phyloP scores from a whole-genome alignment of 1,140 invertebrate genomes.

The Aleiodes sp. region DNA sequence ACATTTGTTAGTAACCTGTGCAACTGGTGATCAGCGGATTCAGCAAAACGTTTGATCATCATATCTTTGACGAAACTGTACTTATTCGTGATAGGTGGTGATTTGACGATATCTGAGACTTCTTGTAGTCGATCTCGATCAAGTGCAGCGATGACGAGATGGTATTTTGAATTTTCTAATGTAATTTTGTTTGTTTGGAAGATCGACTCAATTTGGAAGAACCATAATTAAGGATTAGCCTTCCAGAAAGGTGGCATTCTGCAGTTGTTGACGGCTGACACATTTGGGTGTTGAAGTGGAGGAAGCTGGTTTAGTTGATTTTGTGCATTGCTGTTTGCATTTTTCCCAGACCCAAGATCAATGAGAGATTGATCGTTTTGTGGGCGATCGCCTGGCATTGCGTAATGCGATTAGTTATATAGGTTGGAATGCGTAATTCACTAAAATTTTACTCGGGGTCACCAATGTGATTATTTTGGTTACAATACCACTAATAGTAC shows the following conservation, averaged over 20 bases:
- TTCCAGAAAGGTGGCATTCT: constrained; percentile 45
- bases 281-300: no score
- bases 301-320: no score
- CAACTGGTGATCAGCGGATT: constrained; percentile 22
- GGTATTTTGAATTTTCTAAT: constrained; percentile 37
- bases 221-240: constrained; percentile 43
- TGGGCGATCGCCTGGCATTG: no score
- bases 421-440: no score
- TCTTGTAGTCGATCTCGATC: background rate
- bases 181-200: constrained; percentile 35
- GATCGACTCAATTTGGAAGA: constrained; percentile 46
- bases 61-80: constrained; percentile 30
- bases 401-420: no score
- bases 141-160: constrained; percentile 28
- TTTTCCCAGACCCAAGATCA: no score
- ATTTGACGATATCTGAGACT: constrained; percentile 27
- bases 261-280: no score
- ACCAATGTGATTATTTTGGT: no score
- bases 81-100: constrained; percentile 16
- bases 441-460: no score
- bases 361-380: no score
- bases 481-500: no score
- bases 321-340: no score
- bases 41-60: constrained; percentile 12
- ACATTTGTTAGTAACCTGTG: background rate